Evolutionary conservation across 2,888 invertebrate genomes (phyloP), one percentile per base, ranked within the genome.

Genomic region (Agrotis exclamationis): DNA sequence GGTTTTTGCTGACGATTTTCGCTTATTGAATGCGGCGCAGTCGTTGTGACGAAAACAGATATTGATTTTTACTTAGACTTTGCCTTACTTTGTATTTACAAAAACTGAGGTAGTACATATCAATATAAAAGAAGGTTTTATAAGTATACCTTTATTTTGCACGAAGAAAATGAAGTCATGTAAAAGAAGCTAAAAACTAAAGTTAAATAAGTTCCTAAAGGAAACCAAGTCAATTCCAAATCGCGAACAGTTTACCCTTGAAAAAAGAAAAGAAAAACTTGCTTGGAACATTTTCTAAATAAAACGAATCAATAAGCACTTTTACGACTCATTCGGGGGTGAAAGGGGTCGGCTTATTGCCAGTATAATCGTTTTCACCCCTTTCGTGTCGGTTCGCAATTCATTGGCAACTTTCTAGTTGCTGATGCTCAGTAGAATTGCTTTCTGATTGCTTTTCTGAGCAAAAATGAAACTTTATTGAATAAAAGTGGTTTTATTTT

Each of bases 261-360:
- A 77, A 68, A 72, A 70, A 65, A 44, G 18, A 39, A 74, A 75
- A 67, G 70, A 56, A 76, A 56, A 75, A 33, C 56, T 74, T 53
- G 18, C 24, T 53, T 14, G 56, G 53, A 65, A 67, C 82, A 78
- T 72, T 80, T 67, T 66, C 63, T 68, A 75, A 84, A 84, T 80
- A 80, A 80, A 85, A 76, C 74, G 85, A 84, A 85, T 83, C 84
- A 76, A 85, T 84, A 84, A 85, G 78, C 80, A 85, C 73, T 81
- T 79, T 85, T 79, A 77, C 81, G 76, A 71, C 76, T 84, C 79
- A 78, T 65, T 80, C 83, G 54, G 76, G 78, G 82, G 75, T 60
- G 80, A 60, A 74, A 78, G 82, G 85, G 85, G 79, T 74, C 76
- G 78, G 56, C 73, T 80, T 82, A 85, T 82, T 82, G 85, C 68